These are phyloP conservation scores for Muscicapa striata DNA, from an alignment of 2,797 vertebrate species.

Conservation along the genomic window DNA sequence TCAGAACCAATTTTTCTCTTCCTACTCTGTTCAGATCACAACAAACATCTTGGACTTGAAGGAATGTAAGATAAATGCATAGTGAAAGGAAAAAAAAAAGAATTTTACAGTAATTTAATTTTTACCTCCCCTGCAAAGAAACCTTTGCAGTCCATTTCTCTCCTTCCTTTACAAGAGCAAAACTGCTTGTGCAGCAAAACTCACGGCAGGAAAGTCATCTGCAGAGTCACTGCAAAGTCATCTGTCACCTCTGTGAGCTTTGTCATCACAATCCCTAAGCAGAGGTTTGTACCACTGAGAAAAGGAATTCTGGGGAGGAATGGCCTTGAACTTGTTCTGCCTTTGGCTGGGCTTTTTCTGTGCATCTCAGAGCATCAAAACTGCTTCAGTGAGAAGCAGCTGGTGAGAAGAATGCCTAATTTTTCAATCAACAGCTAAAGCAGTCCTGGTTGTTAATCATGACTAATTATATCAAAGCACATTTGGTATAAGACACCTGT, in stretches of 20 bases:
- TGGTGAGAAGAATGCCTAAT: not conserved
- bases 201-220: not conserved
- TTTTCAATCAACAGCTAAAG: not conserved
- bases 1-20: not conserved
- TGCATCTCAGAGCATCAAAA: not conserved
- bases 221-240: not conserved
- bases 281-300: not conserved
- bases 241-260: not conserved
- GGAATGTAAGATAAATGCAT: not conserved
- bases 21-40: not conserved
- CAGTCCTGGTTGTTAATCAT: not conserved
- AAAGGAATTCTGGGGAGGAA: not conserved
- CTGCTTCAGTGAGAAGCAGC: not conserved
- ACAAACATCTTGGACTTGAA: not conserved
- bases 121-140: not conserved
- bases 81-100: not conserved
- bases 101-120: not conserved
- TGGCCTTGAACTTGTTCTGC: not conserved
- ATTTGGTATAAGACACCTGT: not conserved
- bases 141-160: not conserved
- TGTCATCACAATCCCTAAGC: not conserved
- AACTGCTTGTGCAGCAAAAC: not conserved
- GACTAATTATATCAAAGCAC: not conserved
- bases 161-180: not conserved
- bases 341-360: not conserved